A percentile compares a stretch with the other conserved stretches of the same genome.
phyloP scores from a whole-genome alignment of 2,113 vertebrate genomes.

The Irena cyanogastra region DNA sequence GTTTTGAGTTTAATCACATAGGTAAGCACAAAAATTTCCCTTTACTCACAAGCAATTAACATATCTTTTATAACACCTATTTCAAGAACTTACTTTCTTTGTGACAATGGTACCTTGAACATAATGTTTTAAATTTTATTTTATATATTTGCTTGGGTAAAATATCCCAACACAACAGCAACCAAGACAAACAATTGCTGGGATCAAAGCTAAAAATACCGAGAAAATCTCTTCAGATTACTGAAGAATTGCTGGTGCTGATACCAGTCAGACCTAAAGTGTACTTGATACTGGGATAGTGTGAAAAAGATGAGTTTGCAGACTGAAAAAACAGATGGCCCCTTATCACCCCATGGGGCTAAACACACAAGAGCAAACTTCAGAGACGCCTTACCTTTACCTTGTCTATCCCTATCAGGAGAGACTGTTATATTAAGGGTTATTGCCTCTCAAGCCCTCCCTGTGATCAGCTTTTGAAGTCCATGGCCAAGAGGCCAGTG shows the following conservation, averaged over 20 bases:
- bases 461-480: conserved; percentile 76
- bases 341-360: conserved; percentile 77
- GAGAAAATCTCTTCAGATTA: conserved; percentile 23
- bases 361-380: conserved; percentile 76
- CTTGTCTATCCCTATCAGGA: conserved; percentile 64
- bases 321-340: conserved; percentile 76
- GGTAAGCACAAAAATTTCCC: not conserved
- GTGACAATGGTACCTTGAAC: not conserved
- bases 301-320: conserved; percentile 68
- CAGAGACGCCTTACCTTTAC: conserved; percentile 72
- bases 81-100: not conserved
- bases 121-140: not conserved
- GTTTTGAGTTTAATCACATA: not conserved
- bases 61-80: not conserved
- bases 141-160: not conserved
- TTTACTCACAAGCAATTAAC: not conserved
- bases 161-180: not conserved
- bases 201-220: conserved; percentile 52
- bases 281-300: conserved; percentile 61
- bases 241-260: not conserved
- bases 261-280: conserved; percentile 36
- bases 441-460: conserved; percentile 70
- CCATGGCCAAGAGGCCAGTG: conserved; percentile 72
- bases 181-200: not conserved
- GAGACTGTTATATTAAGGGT: conserved; percentile 66